Percentiles rank a stretch among this genome's conserved stretches.
These are phyloP conservation scores for Zaprionus lineosus DNA, from an alignment of 2,888 invertebrate species.

Conservation along the genomic window DNA sequence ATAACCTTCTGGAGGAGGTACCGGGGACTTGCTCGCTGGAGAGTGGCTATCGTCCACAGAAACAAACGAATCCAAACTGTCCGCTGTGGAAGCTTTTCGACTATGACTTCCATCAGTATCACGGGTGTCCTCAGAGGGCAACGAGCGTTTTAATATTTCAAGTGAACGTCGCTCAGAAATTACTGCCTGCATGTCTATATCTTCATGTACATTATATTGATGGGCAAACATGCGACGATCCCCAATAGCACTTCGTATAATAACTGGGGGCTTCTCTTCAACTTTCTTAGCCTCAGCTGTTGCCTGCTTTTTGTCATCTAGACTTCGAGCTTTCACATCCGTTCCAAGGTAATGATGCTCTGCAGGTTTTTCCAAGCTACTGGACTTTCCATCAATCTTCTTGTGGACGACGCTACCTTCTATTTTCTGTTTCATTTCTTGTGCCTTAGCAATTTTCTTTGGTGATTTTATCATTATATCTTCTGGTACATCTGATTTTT, in stretches of 20 bases:
- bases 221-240: slow-evolving; percentile 81
- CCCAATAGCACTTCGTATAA: slow-evolving; percentile 73
- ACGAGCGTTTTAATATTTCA: slow-evolving; percentile 85
- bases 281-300: slow-evolving; percentile 77
- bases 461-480: slow-evolving; percentile 85
- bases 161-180: slow-evolving; percentile 86
- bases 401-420: slow-evolving; percentile 86
- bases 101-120: slow-evolving; percentile 76
- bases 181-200: slow-evolving; percentile 85
- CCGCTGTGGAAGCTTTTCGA: slow-evolving; percentile 83
- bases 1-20: slow-evolving; percentile 69
- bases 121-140: slow-evolving; percentile 83
- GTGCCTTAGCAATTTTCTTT: slow-evolving; percentile 85
- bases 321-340: slow-evolving; percentile 88
- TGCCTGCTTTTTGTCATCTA: slow-evolving; percentile 85
- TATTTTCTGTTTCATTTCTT: slow-evolving; percentile 86
- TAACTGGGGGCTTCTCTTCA: slow-evolving; percentile 81
- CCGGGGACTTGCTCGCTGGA: slow-evolving; percentile 82
- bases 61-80: slow-evolving; percentile 83
- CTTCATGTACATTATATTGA: slow-evolving; percentile 81
- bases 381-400: slow-evolving; percentile 86
- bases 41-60: slow-evolving; percentile 88
- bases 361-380: slow-evolving; percentile 86
- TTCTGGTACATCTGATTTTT: slow-evolving; percentile 84
- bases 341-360: slow-evolving; percentile 85